Evolutionary conservation across 2,888 invertebrate species (phyloP), one percentile per base, ranked within the genome.

Genomic region (Dexiosoma caninum): DNA sequence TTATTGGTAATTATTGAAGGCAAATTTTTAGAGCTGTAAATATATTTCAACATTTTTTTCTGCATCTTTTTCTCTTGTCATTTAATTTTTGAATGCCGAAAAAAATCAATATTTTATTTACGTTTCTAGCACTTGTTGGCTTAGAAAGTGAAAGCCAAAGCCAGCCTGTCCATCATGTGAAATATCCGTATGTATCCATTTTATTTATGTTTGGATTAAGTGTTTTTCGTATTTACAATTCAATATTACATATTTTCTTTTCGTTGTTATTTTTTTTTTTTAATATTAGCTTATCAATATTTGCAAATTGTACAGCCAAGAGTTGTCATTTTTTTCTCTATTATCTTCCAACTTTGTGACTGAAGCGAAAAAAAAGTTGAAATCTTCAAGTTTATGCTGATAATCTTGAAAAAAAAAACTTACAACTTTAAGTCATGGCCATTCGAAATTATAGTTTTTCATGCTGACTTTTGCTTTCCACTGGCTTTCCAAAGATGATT

Each of bases 71-170:
- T 57, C 27, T 74, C n/a, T n/a, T n/a, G n/a, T n/a, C n/a, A n/a
- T 19, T 27, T 30, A 30, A 16, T 59, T 49, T 53, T 32, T 3
- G 19, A 30, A 35, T 51, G 12, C 19, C 51, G 1, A 32, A 42
- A 51, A 53, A 53, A 35, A 44, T 44, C 27, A 42, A 59, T 49
- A 67, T 74, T 53, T 42, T 51, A 16, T 40, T 12, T 51, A 3
- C 19, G 16, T 71, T 1, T 27, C 9, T 14, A 51, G 19, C 49
- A 71, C 53, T 62, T 74, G 46, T 49, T 16, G n/a, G 37, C 46
- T 62, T 55, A 46, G 46, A 77, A 70, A 70, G 76, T 77, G 69
- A 77, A 77, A 77, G 76, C 37, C n/a, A n/a, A n/a, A n/a, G n/a
- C n/a, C 57, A 21, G 46, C 14, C 1, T 49, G 9, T 16, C 14